Conservation (phyloP, 2,888 invertebrate genomes). For the Microplitis deprimator region DNA sequence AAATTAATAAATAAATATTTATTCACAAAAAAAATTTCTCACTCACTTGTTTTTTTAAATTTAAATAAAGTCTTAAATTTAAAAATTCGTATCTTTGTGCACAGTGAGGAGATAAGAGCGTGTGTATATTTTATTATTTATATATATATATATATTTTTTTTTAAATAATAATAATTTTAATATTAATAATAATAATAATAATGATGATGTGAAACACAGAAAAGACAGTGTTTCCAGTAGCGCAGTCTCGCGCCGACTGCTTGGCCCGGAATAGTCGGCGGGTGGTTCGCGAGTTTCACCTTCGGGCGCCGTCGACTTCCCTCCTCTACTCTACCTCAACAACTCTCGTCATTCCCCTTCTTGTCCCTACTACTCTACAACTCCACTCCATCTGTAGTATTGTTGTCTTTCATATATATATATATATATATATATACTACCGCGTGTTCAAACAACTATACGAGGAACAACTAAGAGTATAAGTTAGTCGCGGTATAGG, state of each 20-base stretch:
- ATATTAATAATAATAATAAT: not conserved
- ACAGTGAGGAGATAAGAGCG: no score
- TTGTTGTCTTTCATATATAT: conserved; percentile 9
- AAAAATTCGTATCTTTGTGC: no score
- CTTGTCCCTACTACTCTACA: conserved; percentile 15
- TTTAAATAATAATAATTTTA: conserved; percentile 1
- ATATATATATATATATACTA: not conserved
- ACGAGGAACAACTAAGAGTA: no score
- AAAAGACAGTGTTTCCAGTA: conserved; percentile 62
- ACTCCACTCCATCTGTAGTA: not conserved
- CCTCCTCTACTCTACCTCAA: conserved; percentile 43
- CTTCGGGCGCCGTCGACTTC: conserved; percentile 55
- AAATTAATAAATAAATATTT: not conserved
- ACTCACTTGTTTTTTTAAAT: not conserved
- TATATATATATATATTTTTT: not conserved
- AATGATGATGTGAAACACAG: conserved; percentile 46
- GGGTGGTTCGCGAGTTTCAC: conserved; percentile 63
- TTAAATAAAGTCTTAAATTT: no score
- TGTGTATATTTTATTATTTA: not conserved
- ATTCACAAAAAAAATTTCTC: conserved; percentile 1
- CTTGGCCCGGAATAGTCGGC: conserved; percentile 56
- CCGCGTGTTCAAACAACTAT: conserved; percentile 17
- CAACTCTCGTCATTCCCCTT: conserved; percentile 26
- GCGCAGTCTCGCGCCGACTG: conserved; percentile 71
- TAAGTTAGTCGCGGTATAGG: not conserved